Conservation (phyloP, 2,797 vertebrate species). For the Ptychobarbus kaznakovi region DNA sequence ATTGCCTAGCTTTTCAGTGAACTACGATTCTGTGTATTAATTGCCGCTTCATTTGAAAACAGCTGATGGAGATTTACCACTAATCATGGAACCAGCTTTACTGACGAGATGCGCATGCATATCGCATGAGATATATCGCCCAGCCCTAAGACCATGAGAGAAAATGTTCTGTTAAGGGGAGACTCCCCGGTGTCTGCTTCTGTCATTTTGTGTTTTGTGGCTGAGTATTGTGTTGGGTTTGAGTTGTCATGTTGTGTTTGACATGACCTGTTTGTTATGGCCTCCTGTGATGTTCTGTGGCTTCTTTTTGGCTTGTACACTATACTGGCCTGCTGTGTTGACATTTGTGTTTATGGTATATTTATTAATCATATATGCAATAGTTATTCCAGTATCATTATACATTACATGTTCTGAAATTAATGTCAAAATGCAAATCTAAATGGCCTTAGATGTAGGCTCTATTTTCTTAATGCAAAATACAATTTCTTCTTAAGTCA, state of each 20-base stretch:
- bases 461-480: background rate
- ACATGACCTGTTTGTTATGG: background rate
- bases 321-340: background rate
- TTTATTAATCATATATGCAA: background rate
- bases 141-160: background rate
- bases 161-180: background rate
- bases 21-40: no score
- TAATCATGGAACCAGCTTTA: no score
- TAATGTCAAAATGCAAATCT: background rate
- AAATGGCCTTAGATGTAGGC: background rate
- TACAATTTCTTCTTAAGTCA: background rate
- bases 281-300: background rate
- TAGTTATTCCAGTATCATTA: constrained; percentile 32
- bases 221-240: background rate
- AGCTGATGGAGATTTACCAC: no score
- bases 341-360: constrained; percentile 24
- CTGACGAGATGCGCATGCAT: no score
- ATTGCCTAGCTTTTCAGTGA: no score
- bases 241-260: background rate
- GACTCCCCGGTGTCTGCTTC: background rate
- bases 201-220: constrained; percentile 8
- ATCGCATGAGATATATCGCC: no score
- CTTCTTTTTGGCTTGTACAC: background rate
- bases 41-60: no score
- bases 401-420: background rate